Conservation (phyloP, 2,113 vertebrate genomes). For the Struthidea cinerea region DNA sequence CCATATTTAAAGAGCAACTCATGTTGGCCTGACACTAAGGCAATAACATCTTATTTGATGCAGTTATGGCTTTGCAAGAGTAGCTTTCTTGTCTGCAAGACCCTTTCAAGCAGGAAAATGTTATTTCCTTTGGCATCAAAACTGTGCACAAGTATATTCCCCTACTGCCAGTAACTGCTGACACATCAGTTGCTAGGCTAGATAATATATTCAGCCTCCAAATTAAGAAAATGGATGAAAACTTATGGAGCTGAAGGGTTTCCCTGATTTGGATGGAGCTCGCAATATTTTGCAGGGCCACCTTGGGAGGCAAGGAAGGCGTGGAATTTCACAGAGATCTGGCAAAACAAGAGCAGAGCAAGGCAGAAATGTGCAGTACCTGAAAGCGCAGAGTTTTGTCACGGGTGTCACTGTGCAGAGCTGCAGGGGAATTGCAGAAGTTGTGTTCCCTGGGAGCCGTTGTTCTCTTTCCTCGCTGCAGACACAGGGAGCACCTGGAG, state of each 20-base stretch:
- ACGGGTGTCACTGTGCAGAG: neutral
- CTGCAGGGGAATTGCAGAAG: neutral
- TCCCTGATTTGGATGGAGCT: neutral
- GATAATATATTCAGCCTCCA: neutral
- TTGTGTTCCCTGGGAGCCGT: neutral
- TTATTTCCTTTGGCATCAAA: neutral
- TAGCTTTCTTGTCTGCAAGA: neutral
- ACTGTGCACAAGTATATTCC: neutral
- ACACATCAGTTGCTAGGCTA: neutral
- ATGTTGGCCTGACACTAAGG: neutral
- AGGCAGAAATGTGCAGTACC: neutral
- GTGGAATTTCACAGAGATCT: neutral
- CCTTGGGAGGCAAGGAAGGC: neutral
- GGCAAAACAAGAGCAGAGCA: neutral
- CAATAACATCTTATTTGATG: neutral
- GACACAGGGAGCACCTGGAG: neutral
- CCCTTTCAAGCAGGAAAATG: neutral
- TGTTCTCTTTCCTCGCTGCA: neutral
- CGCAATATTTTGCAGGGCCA: neutral
- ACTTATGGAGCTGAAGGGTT: neutral
- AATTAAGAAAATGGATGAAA: neutral
- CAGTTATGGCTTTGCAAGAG: neutral
- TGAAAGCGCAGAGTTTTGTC: neutral
- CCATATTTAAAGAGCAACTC: neutral
- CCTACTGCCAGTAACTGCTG: neutral